These are phyloP conservation scores for Clanis bilineata DNA, from an alignment of 2,888 invertebrate genomes.

Conservation along the genomic window DNA sequence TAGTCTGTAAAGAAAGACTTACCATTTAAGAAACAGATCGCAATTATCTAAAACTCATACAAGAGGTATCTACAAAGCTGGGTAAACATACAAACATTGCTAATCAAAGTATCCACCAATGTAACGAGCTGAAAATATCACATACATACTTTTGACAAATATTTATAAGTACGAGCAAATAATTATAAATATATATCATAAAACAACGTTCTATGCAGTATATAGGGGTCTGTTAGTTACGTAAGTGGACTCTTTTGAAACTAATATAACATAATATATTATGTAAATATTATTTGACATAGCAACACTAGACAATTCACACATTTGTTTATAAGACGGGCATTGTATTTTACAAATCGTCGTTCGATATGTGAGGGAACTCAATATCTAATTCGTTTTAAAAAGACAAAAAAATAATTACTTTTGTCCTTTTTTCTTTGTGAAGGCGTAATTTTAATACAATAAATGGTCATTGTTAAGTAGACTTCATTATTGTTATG, in stretches of 20 bases:
- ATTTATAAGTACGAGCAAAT: too few species aligned
- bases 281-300: neutral
- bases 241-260: neutral
- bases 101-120: constrained; percentile 13
- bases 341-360: neutral
- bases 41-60: constrained; percentile 62
- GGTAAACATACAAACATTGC: constrained; percentile 18
- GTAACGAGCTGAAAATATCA: neutral
- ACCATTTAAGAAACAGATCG: constrained; percentile 81
- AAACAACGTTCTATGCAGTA: too few species aligned
- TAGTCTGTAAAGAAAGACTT: constrained; percentile 53
- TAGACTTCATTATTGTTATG: too few species aligned
- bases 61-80: constrained; percentile 35
- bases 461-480: too few species aligned
- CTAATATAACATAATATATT: neutral
- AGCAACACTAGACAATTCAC: constrained; percentile 6
- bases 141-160: too few species aligned
- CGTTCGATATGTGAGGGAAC: too few species aligned
- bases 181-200: neutral
- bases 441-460: too few species aligned
- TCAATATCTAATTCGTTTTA: too few species aligned
- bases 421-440: too few species aligned
- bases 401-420: too few species aligned
- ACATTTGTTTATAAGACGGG: neutral
- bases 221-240: neutral